Evolutionary conservation across 37 sponge, comb jelly and placozoan genomes (phyloP).

Genomic region (Chondrilla cf. caribensis): DNA sequence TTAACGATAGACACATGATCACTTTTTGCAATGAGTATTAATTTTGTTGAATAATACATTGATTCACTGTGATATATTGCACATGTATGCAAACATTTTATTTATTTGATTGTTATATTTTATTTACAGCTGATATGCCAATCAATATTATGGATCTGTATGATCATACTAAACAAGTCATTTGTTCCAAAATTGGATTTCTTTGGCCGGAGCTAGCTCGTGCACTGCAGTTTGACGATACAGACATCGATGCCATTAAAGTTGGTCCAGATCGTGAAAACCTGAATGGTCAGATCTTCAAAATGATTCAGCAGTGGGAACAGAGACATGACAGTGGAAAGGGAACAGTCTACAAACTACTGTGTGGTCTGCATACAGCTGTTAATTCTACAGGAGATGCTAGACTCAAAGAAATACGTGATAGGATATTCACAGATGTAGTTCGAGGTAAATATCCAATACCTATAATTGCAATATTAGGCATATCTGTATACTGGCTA

Average conservation of each 20-base stretch:
- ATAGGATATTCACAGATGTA: neutral
- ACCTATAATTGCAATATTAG: too few species aligned
- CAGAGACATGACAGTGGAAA: neutral
- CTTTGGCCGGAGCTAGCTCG: conserved; percentile 6
- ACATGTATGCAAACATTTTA: too few species aligned
- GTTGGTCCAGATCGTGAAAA: neutral
- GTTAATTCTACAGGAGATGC: neutral
- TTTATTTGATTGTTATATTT: too few species aligned
- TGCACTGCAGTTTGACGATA: neutral
- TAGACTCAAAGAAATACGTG: neutral
- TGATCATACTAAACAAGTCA: too few species aligned
- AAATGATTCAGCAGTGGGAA: neutral
- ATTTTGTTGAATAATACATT: too few species aligned
- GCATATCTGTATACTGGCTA: too few species aligned
- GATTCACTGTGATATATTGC: too few species aligned
- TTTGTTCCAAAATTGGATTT: neutral
- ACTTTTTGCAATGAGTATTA: too few species aligned
- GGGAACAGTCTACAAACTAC: neutral
- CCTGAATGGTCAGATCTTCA: neutral
- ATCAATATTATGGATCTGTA: too few species aligned
- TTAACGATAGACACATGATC: too few species aligned
- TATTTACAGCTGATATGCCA: too few species aligned
- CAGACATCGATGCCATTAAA: conserved; percentile 16
- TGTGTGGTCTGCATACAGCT: neutral
- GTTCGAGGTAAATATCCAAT: too few species aligned